Evolutionary conservation across 2,797 vertebrate genomes (phyloP).

Genomic region (Typhlichthys eigenmanni): DNA sequence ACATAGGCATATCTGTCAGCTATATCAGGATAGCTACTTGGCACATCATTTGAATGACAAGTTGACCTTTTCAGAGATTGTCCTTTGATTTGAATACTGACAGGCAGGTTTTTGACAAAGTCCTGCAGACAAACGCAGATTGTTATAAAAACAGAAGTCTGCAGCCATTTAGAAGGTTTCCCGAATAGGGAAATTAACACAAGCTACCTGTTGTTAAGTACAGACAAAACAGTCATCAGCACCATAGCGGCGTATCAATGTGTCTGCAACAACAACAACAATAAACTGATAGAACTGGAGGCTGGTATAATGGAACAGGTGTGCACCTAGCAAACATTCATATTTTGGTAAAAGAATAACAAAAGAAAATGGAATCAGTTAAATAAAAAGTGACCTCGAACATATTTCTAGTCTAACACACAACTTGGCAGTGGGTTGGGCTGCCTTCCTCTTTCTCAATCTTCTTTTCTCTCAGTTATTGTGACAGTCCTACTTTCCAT

Average conservation of each 20-base stretch:
- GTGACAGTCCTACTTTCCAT: constrained; percentile 13
- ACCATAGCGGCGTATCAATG: constrained; percentile 23
- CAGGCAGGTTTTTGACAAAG: constrained; percentile 39
- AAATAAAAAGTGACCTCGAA: too few species aligned
- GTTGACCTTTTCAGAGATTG: constrained; percentile 34
- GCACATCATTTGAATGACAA: constrained; percentile 38
- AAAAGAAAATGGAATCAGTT: too few species aligned
- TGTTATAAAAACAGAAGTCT: constrained; percentile 24
- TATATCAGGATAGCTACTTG: constrained; percentile 45
- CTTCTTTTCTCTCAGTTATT: background rate
- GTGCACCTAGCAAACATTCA: constrained; percentile 13
- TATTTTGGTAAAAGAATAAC: background rate
- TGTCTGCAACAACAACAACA: background rate
- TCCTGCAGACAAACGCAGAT: constrained; percentile 11
- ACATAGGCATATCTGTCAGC: constrained; percentile 14
- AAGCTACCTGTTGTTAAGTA: constrained; percentile 42
- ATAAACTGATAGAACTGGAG: background rate
- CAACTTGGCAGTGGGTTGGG: too few species aligned
- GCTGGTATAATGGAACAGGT: constrained; percentile 2
- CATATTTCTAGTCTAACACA: too few species aligned
- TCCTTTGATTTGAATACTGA: constrained; percentile 53
- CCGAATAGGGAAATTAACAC: constrained; percentile 38
- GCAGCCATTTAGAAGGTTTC: constrained; percentile 9
- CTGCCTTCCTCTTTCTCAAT: background rate
- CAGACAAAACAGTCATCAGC: constrained; percentile 47